A percentile compares a stretch with the other conserved stretches of the same genome.
These are phyloP conservation scores for Dipodomys ordii DNA, from an alignment of 2,113 vertebrate genomes.

Conservation along the genomic window DNA sequence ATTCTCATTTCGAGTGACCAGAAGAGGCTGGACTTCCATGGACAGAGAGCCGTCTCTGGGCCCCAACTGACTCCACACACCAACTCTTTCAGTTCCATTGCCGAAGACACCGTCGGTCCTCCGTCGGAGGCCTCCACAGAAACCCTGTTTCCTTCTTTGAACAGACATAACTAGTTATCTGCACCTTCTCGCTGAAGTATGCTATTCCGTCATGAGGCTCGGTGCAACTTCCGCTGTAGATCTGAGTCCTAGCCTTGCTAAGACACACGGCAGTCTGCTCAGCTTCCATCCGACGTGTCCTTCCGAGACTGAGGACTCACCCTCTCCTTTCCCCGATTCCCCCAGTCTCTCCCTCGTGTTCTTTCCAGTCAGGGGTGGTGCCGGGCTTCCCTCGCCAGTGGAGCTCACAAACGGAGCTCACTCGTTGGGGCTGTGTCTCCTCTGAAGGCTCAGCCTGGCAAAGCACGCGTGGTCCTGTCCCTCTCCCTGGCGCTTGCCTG, in stretches of 20 bases:
- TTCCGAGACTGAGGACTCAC: no score
- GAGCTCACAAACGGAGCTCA: no score
- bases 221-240: not conserved
- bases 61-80: no score
- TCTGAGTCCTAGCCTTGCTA: not conserved
- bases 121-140: no score
- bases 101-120: not conserved
- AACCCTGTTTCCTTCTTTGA: not conserved
- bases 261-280: no score
- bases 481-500: not conserved
- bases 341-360: no score
- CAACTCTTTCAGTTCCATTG: accelerated
- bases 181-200: not conserved
- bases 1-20: accelerated
- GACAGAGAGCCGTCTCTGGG: not conserved
- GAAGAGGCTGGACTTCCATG: not conserved
- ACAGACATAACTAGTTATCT: not conserved
- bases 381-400: no score
- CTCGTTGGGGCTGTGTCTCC: accelerated
- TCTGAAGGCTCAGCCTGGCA: not conserved
- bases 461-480: accelerated
- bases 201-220: accelerated
- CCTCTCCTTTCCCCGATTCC: no score
- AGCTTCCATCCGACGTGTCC: no score
- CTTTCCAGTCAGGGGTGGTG: no score